Evolutionary conservation across 23 tunicate species (phyloP).

Genomic region (Pegea sp.): DNA sequence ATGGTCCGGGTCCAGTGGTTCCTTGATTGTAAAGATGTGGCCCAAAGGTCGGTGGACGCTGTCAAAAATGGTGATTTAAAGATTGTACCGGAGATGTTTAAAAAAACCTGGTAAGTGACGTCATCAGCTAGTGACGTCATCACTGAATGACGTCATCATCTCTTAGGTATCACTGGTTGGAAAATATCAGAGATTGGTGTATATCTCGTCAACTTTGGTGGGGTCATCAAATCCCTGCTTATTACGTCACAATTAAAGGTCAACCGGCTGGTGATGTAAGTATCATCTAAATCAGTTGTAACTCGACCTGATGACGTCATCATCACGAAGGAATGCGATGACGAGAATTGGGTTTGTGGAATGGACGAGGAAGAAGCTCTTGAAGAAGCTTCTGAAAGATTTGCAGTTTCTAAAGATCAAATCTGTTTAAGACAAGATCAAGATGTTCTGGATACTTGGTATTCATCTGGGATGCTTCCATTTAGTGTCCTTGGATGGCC

Average conservation of each 20-base stretch:
- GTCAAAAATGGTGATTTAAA: conserved; percentile 64
- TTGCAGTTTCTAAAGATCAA: conserved; percentile 32
- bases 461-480: conserved; percentile 83
- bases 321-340: conserved; percentile 24
- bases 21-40: conserved; percentile 78
- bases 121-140: not conserved
- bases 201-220: conserved; percentile 95
- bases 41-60: conserved; percentile 52
- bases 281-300: not conserved
- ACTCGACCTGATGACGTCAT: no score
- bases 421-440: conserved; percentile 61
- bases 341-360: conserved; percentile 82
- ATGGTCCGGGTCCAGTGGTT: conserved; percentile 97
- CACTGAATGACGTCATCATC: no score
- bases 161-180: conserved; percentile 78
- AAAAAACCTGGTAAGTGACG: conserved; percentile 56
- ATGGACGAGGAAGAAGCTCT: conserved; percentile 68
- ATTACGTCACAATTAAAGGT: conserved; percentile 51
- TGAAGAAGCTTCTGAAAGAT: conserved; percentile 51
- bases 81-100: conserved; percentile 54
- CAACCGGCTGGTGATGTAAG: not conserved
- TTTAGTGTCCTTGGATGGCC: conserved; percentile 97
- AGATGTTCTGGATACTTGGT: conserved; percentile 97
- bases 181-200: conserved; percentile 96
- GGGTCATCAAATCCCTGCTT: conserved; percentile 99